Evolutionary conservation across 2,113 vertebrate genomes (phyloP), one percentile per base, ranked within the genome.

Genomic region (Mugil cephalus): DNA sequence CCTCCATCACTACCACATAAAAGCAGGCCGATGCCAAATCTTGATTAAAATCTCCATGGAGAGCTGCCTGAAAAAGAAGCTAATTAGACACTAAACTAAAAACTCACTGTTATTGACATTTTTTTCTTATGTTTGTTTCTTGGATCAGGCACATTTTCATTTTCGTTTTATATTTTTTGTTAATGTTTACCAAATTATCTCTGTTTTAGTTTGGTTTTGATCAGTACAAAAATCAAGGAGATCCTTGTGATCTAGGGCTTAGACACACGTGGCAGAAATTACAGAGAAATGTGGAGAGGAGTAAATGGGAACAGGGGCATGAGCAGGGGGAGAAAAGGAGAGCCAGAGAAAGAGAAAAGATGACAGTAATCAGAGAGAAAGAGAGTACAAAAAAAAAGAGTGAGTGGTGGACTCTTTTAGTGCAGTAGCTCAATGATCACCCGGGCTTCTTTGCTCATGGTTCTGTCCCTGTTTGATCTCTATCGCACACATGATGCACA

Each of bases 31-130:
- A 88, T 79, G 82, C 88, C 89, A 89, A 87, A 92, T 92, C 87
- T 91, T 93, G 92, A 93, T 93, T 91, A 90, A 91, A 91, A 93
- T 91, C 91, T 91, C 86, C 71, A 77, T 77, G 83, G 84, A 84
- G 81, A 88, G 79, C 45, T 10, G 72, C 54, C 64, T 75, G 78
- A 24, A 81, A 82, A 84, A 84, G 58, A 79, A 86, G 83, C 85
- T 90, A 91, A 93, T 92, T 93, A 88, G 84, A 70, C 42, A 17
- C 76, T 61, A 63, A 82, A 79, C 87, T 45, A 63, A 85, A 73
- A 73, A 66, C 45, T 65, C 8, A 17, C 39, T 76, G 50, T 71
- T 73, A 73, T 68, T 78, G 72, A 72, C 24, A 30, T 69, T 63
- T 72, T 71, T 80, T 77, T 74, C n/a, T 15, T 45, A n/a, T 2